Evolutionary conservation across 2,888 invertebrate species (phyloP).

Genomic region (Tholera decimalis): DNA sequence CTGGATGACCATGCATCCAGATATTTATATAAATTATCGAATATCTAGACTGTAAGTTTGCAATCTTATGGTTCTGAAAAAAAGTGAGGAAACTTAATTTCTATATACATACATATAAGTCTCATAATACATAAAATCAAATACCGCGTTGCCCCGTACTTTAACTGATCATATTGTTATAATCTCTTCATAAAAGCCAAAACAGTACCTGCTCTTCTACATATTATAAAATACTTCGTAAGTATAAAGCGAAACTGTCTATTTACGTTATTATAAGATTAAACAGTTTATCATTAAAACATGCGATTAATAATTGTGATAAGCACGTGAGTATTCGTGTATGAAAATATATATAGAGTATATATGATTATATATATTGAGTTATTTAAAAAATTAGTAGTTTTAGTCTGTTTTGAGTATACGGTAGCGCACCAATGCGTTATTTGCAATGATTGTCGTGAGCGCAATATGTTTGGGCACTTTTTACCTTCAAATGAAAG

Average conservation of each 20-base stretch:
- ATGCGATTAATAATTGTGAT: constrained; percentile 35
- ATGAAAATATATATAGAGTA: background rate
- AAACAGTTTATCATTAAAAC: constrained; percentile 31
- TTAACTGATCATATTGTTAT: constrained; percentile 15
- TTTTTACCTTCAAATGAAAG: constrained; percentile 17
- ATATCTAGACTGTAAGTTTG: constrained; percentile 1
- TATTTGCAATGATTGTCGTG: constrained; percentile 30
- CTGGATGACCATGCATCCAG: constrained; percentile 15
- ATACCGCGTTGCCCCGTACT: background rate
- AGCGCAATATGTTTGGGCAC: constrained; percentile 25
- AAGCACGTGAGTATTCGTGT: constrained; percentile 12
- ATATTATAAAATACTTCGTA: constrained; percentile 42
- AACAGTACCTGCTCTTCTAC: constrained; percentile 64
- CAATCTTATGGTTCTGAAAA: background rate
- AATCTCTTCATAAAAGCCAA: constrained; percentile 53
- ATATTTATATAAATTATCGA: constrained; percentile 19
- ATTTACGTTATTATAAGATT: constrained; percentile 26
- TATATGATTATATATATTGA: constrained; percentile 37
- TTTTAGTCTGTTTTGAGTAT: constrained; percentile 18
- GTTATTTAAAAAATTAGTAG: constrained; percentile 18
- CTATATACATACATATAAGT: background rate
- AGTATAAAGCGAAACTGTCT: constrained; percentile 10
- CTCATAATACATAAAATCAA: background rate
- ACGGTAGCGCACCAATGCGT: constrained; percentile 13
- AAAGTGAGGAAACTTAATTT: background rate